Base-by-base conservation (phyloP, 1,140 invertebrate species). In the Radopholus similis region DNA sequence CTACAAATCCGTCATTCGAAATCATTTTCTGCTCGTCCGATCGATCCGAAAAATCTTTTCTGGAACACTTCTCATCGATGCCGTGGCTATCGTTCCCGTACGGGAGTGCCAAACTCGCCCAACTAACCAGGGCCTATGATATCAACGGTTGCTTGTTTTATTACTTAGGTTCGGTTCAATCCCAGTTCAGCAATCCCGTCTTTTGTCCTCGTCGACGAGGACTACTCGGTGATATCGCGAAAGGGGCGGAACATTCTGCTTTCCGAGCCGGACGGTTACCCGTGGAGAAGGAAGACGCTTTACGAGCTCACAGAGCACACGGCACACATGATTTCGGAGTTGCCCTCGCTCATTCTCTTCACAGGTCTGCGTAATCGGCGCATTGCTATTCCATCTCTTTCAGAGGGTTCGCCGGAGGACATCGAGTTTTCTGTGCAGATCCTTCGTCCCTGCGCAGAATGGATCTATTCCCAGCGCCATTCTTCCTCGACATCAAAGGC, bases 11-110 rank as follows among this genome's bases (percentile, higher is more conserved):
- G 21, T 35, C n/a, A 21, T 73, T 71, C 26, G 69, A 71, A 72
- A 67, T 71, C 28, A 53, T 71, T 21, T 71, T 71, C 54, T 71
- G 69, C 37, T 71, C 69, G 15, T 60, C 73, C 26, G 69, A 71
- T 65, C 42, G 70, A 3, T 51, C 37, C 13, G 55, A 71, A 34
- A 68, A 71, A 32, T 71, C 69, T 4, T 71, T 71, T 49, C 37
- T 60, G 49, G 70, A 72, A 53, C 56, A 73, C 35, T 71, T 73
- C 51, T 32, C 28, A 9, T 38, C 32, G 30, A 71, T 71, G 69
- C 69, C 69, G 21, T 71, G 69, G 69, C 40, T 71, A 2, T 32
- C 69, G 9, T 60, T 71, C 34, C 57, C 69, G 26, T 71, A 37
- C 35, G 57, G 64, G 13, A 11, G 30, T 30, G 70, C 59, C 34